These are phyloP conservation scores for Apoda limacodes DNA, from an alignment of 2,888 invertebrate species.

Conservation along the genomic window DNA sequence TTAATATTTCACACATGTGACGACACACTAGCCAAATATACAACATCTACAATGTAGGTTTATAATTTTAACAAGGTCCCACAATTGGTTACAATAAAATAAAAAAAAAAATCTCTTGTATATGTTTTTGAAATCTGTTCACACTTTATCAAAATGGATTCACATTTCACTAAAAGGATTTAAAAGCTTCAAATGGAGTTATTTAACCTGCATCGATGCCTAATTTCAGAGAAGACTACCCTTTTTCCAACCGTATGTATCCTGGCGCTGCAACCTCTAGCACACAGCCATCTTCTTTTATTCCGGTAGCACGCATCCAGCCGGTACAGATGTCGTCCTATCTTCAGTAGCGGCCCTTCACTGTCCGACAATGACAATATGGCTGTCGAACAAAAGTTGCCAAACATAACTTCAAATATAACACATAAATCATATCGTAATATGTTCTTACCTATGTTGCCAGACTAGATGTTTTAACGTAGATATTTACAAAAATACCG, in stretches of 20 bases:
- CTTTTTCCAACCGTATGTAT: constrained; percentile 51
- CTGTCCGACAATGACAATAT: constrained; percentile 22
- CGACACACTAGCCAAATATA: too few relatives aligned
- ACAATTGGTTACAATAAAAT: too few relatives aligned
- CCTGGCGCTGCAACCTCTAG: constrained; percentile 51
- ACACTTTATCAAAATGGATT: neutral
- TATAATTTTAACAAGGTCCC: too few relatives aligned
- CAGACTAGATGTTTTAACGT: too few relatives aligned
- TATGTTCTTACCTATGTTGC: too few relatives aligned
- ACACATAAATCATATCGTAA: too few relatives aligned
- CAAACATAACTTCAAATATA: too few relatives aligned
- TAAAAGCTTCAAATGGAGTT: constrained; percentile 41
- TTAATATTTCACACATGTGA: too few relatives aligned
- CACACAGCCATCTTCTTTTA: constrained; percentile 57
- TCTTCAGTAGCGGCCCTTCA: constrained; percentile 39
- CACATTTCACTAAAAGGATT: neutral
- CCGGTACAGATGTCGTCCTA: constrained; percentile 49
- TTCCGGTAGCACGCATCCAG: constrained; percentile 42
- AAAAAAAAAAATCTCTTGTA: too few relatives aligned
- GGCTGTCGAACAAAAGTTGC: constrained; percentile 14
- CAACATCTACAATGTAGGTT: too few relatives aligned
- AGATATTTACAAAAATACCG: constrained; percentile 18
- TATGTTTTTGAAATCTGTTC: neutral
- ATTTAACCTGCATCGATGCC: constrained; percentile 38
- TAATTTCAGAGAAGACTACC: constrained; percentile 47